Evolutionary conservation across 1,140 invertebrate species (phyloP).

Genomic region (Anoplophora glabripennis): DNA sequence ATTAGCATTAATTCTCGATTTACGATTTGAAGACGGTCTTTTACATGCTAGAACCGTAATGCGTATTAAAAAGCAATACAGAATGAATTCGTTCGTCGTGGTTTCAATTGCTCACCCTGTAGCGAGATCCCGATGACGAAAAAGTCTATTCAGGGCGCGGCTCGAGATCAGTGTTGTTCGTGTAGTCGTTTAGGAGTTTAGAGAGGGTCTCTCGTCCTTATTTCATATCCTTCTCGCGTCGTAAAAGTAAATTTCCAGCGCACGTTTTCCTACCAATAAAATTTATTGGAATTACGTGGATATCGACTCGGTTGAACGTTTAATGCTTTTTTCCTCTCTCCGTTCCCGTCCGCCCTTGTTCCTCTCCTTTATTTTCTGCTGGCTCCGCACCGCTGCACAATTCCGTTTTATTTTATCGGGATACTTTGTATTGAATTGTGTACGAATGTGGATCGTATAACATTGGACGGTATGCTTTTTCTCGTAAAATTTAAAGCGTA

Average conservation of each 20-base stretch:
- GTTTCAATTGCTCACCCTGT: too few relatives aligned
- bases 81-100: too few relatives aligned
- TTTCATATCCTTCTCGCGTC: slow-evolving; percentile 35
- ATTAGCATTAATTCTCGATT: too few relatives aligned
- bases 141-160: slow-evolving; percentile 11
- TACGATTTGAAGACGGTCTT: too few relatives aligned
- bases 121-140: neutral
- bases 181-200: slow-evolving; percentile 17
- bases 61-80: too few relatives aligned
- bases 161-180: slow-evolving; percentile 16
- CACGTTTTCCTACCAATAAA: slow-evolving; percentile 41
- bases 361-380: slow-evolving; percentile 1
- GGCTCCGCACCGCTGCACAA: slow-evolving; percentile 6
- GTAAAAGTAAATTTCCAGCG: slow-evolving; percentile 39
- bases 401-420: slow-evolving; percentile 9
- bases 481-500: too few relatives aligned
- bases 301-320: slow-evolving; percentile 30
- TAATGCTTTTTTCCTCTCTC: slow-evolving; percentile 9
- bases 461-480: neutral
- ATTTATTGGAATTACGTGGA: slow-evolving; percentile 45
- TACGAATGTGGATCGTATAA: too few relatives aligned
- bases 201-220: slow-evolving; percentile 15
- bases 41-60: too few relatives aligned
- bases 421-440: slow-evolving; percentile 13
- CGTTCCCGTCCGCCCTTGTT: neutral